Evolutionary conservation across 2,113 vertebrate genomes (phyloP), one percentile per base, ranked within the genome.

Genomic region (Edolisoma coerulescens): DNA sequence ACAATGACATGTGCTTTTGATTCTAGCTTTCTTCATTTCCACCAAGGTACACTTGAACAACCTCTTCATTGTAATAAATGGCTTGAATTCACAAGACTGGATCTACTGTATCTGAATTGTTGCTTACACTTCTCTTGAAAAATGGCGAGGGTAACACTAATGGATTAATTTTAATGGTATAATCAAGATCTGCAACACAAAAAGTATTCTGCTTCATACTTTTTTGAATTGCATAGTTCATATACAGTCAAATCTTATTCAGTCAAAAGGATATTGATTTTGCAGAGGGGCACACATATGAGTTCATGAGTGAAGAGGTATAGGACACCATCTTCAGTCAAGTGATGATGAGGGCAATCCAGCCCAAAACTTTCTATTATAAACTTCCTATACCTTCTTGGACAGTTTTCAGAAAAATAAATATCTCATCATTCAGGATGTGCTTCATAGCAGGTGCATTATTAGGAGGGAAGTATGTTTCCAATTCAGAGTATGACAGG

Each of bases 131-230:
- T 32, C 42, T 49, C 52, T 64, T 77, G 17, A 53, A 89, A 82
- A 89, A 60, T 14, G 12, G 76, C 35, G 91, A 65, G 16, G 20
- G 7, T 22, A 90, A 91, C 8, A 87, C 39, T 7, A 84, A 44
- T 20, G 81, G 65, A 78, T 84, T 67, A 26, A 83, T 83, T 89
- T 95, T 80, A 81, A 71, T 21, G 23, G 19, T 26, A 79, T 60
- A 61, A 76, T 83, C 81, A 95, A 97, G 60, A 65, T 64, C 64
- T 74, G 53, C 33, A 94, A 57, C 47, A 80, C 71, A 91, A 93
- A 84, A 73, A 56, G 4, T 53, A 71, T 32, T 16, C 35, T 73
- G 26, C n/a, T 79, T 95, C 16, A 37, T 67, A n/a, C 13, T 79
- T 65, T 60, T 87, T 67, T 54, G 32, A 95, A 78, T 78, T 90